Base-by-base conservation (phyloP, 2,797 vertebrate species). In the Notolepis coatsorum region DNA sequence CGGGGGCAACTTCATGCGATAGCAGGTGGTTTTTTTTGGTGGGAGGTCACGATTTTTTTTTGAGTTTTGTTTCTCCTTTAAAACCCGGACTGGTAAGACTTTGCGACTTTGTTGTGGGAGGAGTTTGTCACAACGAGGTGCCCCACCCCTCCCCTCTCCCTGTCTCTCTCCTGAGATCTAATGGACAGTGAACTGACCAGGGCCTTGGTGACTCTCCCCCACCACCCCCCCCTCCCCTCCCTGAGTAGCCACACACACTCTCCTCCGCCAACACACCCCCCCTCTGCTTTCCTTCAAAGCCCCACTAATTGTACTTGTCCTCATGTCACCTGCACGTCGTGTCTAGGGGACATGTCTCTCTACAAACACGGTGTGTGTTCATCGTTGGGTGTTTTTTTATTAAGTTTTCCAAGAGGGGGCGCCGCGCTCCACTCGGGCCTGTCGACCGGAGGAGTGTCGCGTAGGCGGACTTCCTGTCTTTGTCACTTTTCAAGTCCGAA, bases 1-100 rank as follows among this genome's bases (percentile, higher is more conserved):
- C 2, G 91, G 91, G 0, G 89, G 90, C 8, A 92, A 88, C 71
- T 90, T 93, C 62, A 84, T 91, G 64, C 89, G 92, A 89, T 94
- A 91, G 63, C 78, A 47, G 41, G 53, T 13, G 13, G 3, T 2
- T 1, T 5, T 1, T 4, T 30, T 24, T 43, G 10, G 23, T 8
- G 13, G 13, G 7, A 2, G 2, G 31, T 8, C 7, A 7, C 31
- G 31, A 12, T 7, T 7, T 13, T 6, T 20, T 18, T 12, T 4
- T 12, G 0, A 7, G 10, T 2, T 1, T 15, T 25, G 15, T 37
- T 35, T 30, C 7, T 20, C 15, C 7, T 1, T 6, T 4, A 1
- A 1, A n/a, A 23, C 37, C 7, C 35, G 64, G 65, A 86, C 82
- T 85, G 80, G 71, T 84, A 66, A n/a, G 61, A 77, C 71, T 79